These are phyloP conservation scores for Eupithecia exiguata DNA, from an alignment of 2,888 invertebrate species.

Conservation along the genomic window DNA sequence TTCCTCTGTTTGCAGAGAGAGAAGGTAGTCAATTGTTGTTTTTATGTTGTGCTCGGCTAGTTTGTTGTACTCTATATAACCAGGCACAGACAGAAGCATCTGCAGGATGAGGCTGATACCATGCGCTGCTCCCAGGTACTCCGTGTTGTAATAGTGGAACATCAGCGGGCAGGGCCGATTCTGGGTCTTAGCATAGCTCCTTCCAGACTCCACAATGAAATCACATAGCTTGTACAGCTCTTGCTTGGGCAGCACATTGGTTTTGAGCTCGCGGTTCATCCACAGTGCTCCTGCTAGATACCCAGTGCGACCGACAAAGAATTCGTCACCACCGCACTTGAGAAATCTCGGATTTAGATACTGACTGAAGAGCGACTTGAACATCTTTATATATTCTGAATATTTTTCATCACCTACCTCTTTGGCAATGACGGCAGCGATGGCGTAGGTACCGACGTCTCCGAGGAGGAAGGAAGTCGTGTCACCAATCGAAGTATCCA, in stretches of 20 bases:
- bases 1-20: conserved; percentile 86
- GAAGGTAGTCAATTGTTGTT: conserved; percentile 86
- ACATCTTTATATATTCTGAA: conserved; percentile 62
- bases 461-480: conserved; percentile 90
- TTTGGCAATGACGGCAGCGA: conserved; percentile 86
- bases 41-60: conserved; percentile 84
- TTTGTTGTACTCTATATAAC: conserved; percentile 82
- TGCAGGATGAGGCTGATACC: conserved; percentile 82
- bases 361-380: conserved; percentile 67
- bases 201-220: conserved; percentile 88
- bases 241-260: conserved; percentile 67
- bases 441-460: conserved; percentile 89
- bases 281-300: conserved; percentile 91
- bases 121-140: conserved; percentile 90
- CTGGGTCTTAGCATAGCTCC: conserved; percentile 85
- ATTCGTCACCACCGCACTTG: conserved; percentile 90
- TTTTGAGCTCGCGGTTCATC: conserved; percentile 84
- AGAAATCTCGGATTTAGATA: conserved; percentile 80
- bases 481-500: conserved; percentile 84
- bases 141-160: conserved; percentile 89
- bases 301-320: conserved; percentile 93
- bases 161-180: conserved; percentile 87
- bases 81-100: conserved; percentile 80
- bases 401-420: conserved; percentile 74
- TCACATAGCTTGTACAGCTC: conserved; percentile 87